Evolutionary conservation across 2,113 vertebrate species (phyloP), one percentile per base, ranked within the genome.

Genomic region (Apodemus speciosus): DNA sequence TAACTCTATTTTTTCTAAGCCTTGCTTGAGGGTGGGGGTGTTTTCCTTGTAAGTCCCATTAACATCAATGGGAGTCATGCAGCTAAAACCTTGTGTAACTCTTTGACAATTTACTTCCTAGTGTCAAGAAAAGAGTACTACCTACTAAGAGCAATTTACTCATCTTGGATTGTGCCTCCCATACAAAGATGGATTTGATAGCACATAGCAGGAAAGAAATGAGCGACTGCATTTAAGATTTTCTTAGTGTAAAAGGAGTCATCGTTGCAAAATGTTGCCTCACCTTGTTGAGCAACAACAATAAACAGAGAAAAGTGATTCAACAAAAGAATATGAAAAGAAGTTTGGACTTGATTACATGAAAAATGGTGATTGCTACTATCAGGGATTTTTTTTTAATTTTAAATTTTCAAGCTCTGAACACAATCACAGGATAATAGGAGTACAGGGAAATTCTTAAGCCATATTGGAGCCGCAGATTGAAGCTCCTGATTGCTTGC

Each of bases 21-120:
- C 95, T 97, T 93, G 20, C 9, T 5, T 95, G 96, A 86, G 21
- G 7, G 35, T 71, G 35, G 68, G n/a, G 79, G 96, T 97, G 95
- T 95, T 97, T 96, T 95, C 62, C 43, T 94, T 77, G 14, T 20
- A 87, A 88, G 94, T 96, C 71, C 56, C 96, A 97, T 98, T 97
- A 97, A 96, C 96, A 68, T 97, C 85, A 95, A 73, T 84, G 93
- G 92, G 49, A 72, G 11, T 90, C 94, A 95, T 88, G 93, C 58
- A 69, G 79, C 90, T 96, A 93, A 88, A 97, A 25, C 95, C 95
- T 96, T 69, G 91, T 95, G 92, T 90, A 97, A 96, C 94, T 97
- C 96, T 96, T 97, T 76, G 95, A 96, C 96, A 97, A 97, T 97
- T 97, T 97, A 97, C 94, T 97, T 97, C 96, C 97, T 94, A 95